phyloP scores from a whole-genome alignment of 1,140 invertebrate species.

The Drosophila santomea region DNA sequence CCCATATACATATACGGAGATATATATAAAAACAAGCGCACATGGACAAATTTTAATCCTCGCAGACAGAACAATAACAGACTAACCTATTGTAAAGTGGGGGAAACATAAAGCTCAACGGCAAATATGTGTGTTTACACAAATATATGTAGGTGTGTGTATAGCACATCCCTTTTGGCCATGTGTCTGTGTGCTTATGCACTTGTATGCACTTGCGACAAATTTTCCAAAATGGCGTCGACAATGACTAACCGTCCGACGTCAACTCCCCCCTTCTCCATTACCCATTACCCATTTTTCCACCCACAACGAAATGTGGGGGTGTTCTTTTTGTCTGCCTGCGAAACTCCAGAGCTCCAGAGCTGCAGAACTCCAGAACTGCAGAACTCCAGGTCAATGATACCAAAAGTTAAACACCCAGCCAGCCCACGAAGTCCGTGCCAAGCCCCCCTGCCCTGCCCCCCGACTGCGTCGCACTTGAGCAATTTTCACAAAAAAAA shows the following conservation, averaged over 20 bases:
- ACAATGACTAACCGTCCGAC: conserved; percentile 46
- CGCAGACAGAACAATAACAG: conserved; percentile 74
- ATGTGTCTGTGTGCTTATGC: conserved; percentile 15
- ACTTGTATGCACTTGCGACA: conserved; percentile 48
- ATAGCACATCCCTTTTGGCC: conserved; percentile 18
- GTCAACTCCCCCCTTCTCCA: conserved; percentile 1
- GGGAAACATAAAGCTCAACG: conserved; percentile 54
- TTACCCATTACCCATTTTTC: background rate
- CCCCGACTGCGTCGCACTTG: conserved; percentile 73
- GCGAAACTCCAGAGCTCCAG: conserved; percentile 54
- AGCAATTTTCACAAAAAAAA: conserved; percentile 80
- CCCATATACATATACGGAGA: conserved; percentile 7
- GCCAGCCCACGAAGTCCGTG: conserved; percentile 31
- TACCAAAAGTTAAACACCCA: conserved; percentile 81
- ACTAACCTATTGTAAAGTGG: conserved; percentile 82
- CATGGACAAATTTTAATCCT: conserved; percentile 21
- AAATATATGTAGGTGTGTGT: conserved; percentile 3
- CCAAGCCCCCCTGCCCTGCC: background rate
- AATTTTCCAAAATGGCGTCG: conserved; percentile 77
- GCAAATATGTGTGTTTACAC: conserved; percentile 35
- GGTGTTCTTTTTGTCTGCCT: conserved; percentile 49
- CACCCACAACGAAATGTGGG: conserved; percentile 19
- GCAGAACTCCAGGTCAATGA: conserved; percentile 73
- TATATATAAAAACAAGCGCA: conserved; percentile 1
- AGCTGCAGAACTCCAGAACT: conserved; percentile 6